These are phyloP conservation scores for Cinclus cinclus DNA, from an alignment of 2,113 vertebrate species.

Conservation along the genomic window DNA sequence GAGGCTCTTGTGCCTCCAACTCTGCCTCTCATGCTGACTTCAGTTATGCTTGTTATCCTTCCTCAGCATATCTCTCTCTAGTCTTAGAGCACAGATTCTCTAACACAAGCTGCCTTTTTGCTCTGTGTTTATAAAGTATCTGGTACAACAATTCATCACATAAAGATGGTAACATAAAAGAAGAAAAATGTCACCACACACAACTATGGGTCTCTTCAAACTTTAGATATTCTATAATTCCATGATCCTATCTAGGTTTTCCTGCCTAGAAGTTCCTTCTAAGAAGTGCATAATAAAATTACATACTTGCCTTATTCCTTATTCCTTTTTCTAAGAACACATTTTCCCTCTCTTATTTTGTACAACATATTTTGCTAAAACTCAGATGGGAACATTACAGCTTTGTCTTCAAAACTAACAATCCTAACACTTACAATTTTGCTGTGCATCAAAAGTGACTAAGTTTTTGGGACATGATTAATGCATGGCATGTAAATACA, in stretches of 20 bases:
- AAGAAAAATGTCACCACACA: not conserved
- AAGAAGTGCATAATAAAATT: not conserved
- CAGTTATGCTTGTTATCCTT: not conserved
- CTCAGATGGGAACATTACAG: not conserved
- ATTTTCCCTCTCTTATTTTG: not conserved
- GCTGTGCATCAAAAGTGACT: not conserved
- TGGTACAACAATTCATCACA: not conserved
- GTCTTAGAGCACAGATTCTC: not conserved
- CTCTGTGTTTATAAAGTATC: not conserved
- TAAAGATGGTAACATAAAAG: not conserved
- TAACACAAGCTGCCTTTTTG: not conserved
- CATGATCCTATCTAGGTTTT: not conserved
- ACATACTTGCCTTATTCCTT: not conserved
- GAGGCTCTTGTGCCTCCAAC: not conserved
- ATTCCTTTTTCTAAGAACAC: not conserved
- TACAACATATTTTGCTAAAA: not conserved
- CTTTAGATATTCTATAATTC: not conserved
- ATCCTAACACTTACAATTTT: not conserved
- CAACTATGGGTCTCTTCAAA: not conserved
- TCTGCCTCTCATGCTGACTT: not conserved
- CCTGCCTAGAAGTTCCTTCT: not conserved
- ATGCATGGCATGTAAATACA: not conserved
- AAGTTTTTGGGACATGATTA: not conserved
- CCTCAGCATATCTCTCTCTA: not conserved
- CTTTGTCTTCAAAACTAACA: slow-evolving; percentile 12